Evolutionary conservation across 2,797 vertebrate species (phyloP), one percentile per base, ranked within the genome.

Genomic region (Gadopsis bispinosus): DNA sequence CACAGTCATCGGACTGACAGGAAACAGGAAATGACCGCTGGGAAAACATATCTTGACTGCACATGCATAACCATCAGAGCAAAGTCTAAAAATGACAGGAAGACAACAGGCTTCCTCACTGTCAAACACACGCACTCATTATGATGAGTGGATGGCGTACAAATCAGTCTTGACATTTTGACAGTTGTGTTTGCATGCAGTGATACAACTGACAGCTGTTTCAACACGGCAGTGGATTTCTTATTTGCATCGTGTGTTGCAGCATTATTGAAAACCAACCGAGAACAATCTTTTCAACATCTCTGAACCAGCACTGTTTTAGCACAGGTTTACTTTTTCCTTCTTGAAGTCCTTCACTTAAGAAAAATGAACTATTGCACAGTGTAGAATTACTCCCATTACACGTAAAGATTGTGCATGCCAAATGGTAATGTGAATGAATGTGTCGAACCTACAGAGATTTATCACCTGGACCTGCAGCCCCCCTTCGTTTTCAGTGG

Each of bases 1-100:
- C 14, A 29, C 51, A 12, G 43, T 61, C 39, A 55, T 75, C 26
- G 43, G 2, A 61, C 51, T 10, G 35, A 82, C 58, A 78, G 81
- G 77, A 89, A 91, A 81, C 58, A 78, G 81, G 77, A 89, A 91
- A 81, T 33, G 13, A 20, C 50, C 60, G 45, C 20, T 51, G 71
- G 72, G 67, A 73, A 84, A 77, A 60, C 7, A 48, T 16, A 54
- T 69, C 43, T 61, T 5, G 10, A 14, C 22, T 29, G 33, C 3
- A 63, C 50, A 65, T 48, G 39, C 41, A 37, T 29, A 19, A 74
- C 26, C 11, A 8, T 43, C n/a, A 60, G 20, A 60, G 22, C 35
- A 76, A 77, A 55, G 53, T 35, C 47, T 53, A n/a, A 55, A 20
- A 61, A 58, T 22, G 43, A 55, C 11, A 58, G 17, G 10, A 19